These are phyloP conservation scores for Centrocercus urophasianus DNA, from an alignment of 2,113 vertebrate species.

Conservation along the genomic window DNA sequence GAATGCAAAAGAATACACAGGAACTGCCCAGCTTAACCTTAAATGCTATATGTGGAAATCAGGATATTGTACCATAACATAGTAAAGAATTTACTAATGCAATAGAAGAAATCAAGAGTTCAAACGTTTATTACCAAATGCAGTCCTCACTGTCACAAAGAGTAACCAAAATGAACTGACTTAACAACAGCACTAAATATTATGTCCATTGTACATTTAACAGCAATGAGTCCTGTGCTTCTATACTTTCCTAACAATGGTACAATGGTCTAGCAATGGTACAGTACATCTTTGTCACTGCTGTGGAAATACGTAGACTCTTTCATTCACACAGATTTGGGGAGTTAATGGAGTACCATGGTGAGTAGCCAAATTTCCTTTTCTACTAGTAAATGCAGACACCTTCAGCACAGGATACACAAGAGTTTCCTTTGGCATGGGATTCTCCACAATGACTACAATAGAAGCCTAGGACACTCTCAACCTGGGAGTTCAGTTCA, in stretches of 20 bases:
- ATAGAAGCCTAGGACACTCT: neutral
- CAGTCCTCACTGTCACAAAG: neutral
- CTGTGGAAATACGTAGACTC: neutral
- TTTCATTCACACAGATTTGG: accelerated
- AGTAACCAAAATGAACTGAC: neutral
- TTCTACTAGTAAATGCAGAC: neutral
- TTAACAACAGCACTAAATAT: neutral
- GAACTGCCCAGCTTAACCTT: neutral
- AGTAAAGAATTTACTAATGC: neutral
- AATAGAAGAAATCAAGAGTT: neutral
- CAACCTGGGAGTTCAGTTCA: neutral
- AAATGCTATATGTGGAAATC: neutral
- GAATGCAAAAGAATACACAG: neutral
- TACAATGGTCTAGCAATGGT: neutral
- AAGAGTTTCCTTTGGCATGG: neutral
- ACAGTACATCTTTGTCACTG: neutral
- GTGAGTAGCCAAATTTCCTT: neutral
- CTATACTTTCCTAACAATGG: neutral
- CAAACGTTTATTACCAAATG: neutral
- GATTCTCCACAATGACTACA: accelerated
- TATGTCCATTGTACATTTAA: neutral
- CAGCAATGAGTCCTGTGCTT: neutral
- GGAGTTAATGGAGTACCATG: neutral
- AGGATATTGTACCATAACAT: neutral
- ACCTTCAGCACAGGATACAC: neutral